phyloP scores from a whole-genome alignment of 2,888 invertebrate genomes.

The Cremastinae sp. region DNA sequence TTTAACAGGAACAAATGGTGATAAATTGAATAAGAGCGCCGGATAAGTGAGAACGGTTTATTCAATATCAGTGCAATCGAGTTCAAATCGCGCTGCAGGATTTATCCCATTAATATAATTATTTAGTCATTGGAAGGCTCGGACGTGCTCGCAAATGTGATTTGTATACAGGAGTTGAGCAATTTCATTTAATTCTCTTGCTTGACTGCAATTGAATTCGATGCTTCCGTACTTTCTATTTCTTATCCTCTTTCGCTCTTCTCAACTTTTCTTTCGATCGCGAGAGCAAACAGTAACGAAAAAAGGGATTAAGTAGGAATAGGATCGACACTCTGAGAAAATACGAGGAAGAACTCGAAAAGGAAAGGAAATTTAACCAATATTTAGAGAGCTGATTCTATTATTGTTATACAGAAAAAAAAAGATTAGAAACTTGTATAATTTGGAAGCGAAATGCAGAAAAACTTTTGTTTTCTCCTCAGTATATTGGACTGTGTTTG shows the following conservation, averaged over 20 bases:
- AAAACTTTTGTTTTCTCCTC: conserved; percentile 22
- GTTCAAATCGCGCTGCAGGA: too few relatives aligned
- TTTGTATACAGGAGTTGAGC: background rate
- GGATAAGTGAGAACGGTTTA: too few relatives aligned
- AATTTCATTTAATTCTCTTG: background rate
- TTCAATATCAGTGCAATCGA: too few relatives aligned
- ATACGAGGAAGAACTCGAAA: background rate
- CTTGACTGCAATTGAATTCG: background rate
- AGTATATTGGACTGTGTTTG: background rate
- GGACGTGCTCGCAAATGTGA: background rate
- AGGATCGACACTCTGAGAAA: too few relatives aligned
- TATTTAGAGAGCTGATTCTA: background rate
- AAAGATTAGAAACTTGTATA: background rate
- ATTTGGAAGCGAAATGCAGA: background rate
- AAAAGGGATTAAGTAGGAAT: background rate
- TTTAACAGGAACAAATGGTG: too few relatives aligned
- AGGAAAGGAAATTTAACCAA: background rate
- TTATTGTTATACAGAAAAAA: background rate
- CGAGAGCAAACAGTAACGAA: background rate
- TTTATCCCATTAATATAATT: too few relatives aligned
- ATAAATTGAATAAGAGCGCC: too few relatives aligned
- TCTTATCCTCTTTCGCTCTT: background rate
- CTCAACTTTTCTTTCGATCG: background rate
- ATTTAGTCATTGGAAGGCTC: too few relatives aligned
- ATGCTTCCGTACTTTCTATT: background rate